phyloP scores from a whole-genome alignment of 2,888 invertebrate genomes.

The Fabriciana adippe region DNA sequence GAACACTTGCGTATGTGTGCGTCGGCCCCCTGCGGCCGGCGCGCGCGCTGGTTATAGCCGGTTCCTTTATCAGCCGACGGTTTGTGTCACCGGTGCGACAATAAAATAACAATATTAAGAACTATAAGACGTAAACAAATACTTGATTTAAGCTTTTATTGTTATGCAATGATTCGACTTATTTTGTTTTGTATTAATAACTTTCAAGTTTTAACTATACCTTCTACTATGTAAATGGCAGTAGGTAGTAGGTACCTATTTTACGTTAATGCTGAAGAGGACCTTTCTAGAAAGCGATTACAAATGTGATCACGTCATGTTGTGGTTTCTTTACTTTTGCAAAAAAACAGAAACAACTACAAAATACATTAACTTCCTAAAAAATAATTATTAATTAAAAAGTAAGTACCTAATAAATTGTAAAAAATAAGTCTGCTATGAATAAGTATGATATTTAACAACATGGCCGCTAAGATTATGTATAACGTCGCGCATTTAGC shows the following conservation, averaged over 20 bases:
- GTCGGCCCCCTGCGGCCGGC: conserved; percentile 74
- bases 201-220: not conserved
- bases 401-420: too few species aligned
- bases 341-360: too few species aligned
- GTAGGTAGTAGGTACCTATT: too few species aligned
- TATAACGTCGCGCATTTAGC: conserved; percentile 14
- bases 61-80: conserved; percentile 66
- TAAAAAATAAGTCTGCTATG: too few species aligned
- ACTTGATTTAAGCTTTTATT: conserved; percentile 44
- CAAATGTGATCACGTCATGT: too few species aligned
- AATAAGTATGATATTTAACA: too few species aligned
- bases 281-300: too few species aligned
- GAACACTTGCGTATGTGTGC: conserved; percentile 44
- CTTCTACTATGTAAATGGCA: too few species aligned
- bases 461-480: not conserved
- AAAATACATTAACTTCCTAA: too few species aligned
- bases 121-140: conserved; percentile 36
- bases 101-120: conserved; percentile 33
- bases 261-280: too few species aligned
- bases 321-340: too few species aligned
- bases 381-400: too few species aligned
- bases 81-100: conserved; percentile 59
- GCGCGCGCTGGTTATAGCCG: conserved; percentile 63
- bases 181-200: conserved; percentile 4
- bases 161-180: conserved; percentile 47